phyloP scores from a whole-genome alignment of 2,113 vertebrate genomes.

The Aegithalos caudatus region DNA sequence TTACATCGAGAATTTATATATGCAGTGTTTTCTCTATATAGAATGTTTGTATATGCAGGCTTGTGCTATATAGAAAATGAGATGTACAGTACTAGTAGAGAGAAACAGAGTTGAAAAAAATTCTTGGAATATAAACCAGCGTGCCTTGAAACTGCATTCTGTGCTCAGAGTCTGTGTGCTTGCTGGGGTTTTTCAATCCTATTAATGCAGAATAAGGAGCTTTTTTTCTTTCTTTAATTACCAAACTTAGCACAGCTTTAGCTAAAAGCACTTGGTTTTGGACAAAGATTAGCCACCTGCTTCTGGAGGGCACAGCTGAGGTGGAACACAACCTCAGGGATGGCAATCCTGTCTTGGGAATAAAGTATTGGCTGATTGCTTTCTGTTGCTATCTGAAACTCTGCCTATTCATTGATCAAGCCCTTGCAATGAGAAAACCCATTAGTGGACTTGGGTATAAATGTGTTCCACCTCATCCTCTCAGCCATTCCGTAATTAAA shows the following conservation, averaged over 20 bases:
- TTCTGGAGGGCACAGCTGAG: not conserved
- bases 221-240: not conserved
- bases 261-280: not conserved
- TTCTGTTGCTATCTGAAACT: not conserved
- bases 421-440: not conserved
- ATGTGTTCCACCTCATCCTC: not conserved
- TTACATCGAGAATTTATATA: not conserved
- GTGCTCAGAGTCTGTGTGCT: not conserved
- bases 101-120: not conserved
- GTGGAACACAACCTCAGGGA: not conserved
- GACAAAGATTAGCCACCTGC: not conserved
- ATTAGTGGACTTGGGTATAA: not conserved
- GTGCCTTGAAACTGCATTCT: not conserved
- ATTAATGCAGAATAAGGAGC: not conserved
- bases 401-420: rapidly evolving
- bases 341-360: rapidly evolving
- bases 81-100: not conserved
- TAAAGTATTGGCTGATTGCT: not conserved
- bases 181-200: not conserved
- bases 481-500: not conserved
- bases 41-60: not conserved
- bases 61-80: not conserved
- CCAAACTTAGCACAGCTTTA: not conserved
- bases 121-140: not conserved
- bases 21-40: rapidly evolving